Conservation (phyloP, 2,888 invertebrate genomes). For the Rhodophaea formosa region DNA sequence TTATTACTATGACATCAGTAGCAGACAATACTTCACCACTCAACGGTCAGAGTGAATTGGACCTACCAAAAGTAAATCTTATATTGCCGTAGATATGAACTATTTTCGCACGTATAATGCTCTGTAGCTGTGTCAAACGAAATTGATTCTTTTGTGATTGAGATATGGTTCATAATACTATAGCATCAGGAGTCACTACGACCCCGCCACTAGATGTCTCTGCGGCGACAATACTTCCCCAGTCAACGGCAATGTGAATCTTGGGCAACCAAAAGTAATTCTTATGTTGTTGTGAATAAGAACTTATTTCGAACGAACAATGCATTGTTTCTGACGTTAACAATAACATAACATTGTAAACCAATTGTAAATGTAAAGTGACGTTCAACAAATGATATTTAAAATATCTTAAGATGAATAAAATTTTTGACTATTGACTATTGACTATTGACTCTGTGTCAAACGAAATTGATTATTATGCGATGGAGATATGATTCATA, state of each 20-base stretch:
- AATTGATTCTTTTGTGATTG: no score
- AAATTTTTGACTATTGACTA: no score
- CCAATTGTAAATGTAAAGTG: no score
- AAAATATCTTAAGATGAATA: no score
- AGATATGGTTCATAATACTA: slow-evolving; percentile 67
- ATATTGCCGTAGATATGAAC: not conserved
- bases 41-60: slow-evolving; percentile 83
- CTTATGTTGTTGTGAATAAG: not conserved
- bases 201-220: slow-evolving; percentile 83
- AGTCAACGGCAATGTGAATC: slow-evolving; percentile 83
- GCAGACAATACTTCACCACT: slow-evolving; percentile 85
- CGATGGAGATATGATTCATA: slow-evolving; percentile 55
- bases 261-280: slow-evolving; percentile 81
- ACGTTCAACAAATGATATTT: no score
- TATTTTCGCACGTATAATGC: no score
- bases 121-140: no score
- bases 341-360: no score
- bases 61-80: slow-evolving; percentile 78
- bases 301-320: no score
- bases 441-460: no score
- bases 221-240: slow-evolving; percentile 86
- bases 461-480: no score
- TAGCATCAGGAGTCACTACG: slow-evolving; percentile 83
- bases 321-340: no score
- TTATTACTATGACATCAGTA: slow-evolving; percentile 83